Conservation (phyloP, 2,113 vertebrate species). For the Morone chrysops region DNA sequence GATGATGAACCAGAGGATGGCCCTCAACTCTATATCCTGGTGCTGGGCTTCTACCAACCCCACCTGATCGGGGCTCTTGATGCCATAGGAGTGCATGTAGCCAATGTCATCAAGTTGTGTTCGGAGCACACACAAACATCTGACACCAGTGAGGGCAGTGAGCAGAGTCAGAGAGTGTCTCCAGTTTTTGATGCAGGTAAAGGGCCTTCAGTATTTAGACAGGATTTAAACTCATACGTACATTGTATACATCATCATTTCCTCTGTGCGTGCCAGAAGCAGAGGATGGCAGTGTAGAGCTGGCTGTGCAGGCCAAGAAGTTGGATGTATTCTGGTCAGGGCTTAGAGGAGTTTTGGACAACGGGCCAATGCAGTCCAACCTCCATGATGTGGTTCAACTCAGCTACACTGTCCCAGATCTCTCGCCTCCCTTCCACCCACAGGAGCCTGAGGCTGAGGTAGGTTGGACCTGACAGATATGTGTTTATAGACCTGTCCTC, state of each 20-base stretch:
- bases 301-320: conserved; percentile 29
- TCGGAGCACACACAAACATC: conserved; percentile 75
- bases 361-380: conserved; percentile 81
- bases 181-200: conserved; percentile 43
- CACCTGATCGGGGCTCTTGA: conserved; percentile 85
- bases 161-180: conserved; percentile 1
- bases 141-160: conserved; percentile 8
- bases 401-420: conserved; percentile 79
- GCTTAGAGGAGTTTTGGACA: conserved; percentile 87
- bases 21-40: conserved; percentile 91
- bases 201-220: neutral
- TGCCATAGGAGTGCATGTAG: conserved; percentile 87
- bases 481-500: neutral
- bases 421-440: conserved; percentile 67
- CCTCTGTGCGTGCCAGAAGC: conserved; percentile 44
- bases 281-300: conserved; percentile 24
- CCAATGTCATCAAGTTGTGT: conserved; percentile 89
- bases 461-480: conserved; percentile 51
- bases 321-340: conserved; percentile 90
- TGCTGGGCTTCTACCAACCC: conserved; percentile 88
- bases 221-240: neutral
- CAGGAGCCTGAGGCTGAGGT: conserved; percentile 84
- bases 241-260: neutral
- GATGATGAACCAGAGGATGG: conserved; percentile 96
- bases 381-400: conserved; percentile 88